phyloP scores from a whole-genome alignment of 2,113 vertebrate genomes.

The Stictonetta naevosa region DNA sequence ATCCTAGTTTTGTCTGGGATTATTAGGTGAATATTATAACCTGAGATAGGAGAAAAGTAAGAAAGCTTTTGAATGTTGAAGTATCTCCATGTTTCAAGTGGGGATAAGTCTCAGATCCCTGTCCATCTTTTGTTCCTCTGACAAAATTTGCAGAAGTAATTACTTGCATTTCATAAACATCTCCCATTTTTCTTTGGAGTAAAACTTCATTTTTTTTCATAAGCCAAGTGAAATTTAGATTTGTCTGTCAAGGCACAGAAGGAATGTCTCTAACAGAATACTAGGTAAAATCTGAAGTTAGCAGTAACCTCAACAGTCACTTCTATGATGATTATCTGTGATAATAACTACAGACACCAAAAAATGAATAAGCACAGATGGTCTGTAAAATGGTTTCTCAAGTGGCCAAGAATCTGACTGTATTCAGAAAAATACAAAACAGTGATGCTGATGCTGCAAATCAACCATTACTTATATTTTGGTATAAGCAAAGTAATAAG shows the following conservation, averaged over 20 bases:
- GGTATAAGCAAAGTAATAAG: not conserved
- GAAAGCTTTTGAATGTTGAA: not conserved
- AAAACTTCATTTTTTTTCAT: not conserved
- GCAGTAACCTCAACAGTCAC: not conserved
- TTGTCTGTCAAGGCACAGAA: not conserved
- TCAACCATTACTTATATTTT: not conserved
- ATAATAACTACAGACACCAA: not conserved
- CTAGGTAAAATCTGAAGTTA: not conserved
- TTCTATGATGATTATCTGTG: not conserved
- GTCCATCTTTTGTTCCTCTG: not conserved
- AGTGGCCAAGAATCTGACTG: not conserved
- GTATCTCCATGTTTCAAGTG: not conserved
- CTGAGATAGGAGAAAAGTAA: not conserved
- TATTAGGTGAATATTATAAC: not conserved
- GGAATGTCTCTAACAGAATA: not conserved
- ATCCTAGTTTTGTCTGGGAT: not conserved
- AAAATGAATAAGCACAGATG: not conserved
- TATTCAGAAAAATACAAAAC: not conserved
- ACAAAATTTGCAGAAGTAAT: not conserved
- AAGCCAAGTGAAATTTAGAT: not conserved
- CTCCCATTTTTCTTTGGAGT: not conserved
- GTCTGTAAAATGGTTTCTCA: not conserved
- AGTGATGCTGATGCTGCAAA: not conserved
- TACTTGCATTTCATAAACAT: not conserved
- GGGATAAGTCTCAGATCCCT: not conserved